Conservation (phyloP, 2,888 invertebrate species). For the Hirtodrosophila histrioides region DNA sequence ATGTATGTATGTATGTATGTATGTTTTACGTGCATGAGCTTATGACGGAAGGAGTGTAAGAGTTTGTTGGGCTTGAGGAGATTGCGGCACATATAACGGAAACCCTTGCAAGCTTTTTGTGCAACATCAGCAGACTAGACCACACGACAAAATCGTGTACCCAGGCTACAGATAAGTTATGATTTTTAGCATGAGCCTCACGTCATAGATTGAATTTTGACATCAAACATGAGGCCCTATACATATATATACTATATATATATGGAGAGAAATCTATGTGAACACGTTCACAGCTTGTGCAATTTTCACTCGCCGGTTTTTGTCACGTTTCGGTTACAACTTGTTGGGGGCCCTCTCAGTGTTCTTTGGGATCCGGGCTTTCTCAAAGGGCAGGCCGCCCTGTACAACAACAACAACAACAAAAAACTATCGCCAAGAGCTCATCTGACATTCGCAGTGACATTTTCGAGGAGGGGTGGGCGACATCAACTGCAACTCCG, state of each 20-base stretch:
- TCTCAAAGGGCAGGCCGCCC: constrained; percentile 61
- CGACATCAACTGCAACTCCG: constrained; percentile 7
- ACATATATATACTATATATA: constrained; percentile 2
- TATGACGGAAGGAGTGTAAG: constrained; percentile 26
- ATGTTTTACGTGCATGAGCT: too few relatives aligned
- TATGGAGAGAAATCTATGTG: constrained; percentile 21
- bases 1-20: too few relatives aligned
- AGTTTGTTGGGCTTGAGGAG: constrained; percentile 1
- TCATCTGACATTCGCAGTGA: constrained; percentile 74
- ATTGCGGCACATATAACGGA: constrained; percentile 12
- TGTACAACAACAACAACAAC: constrained; percentile 5
- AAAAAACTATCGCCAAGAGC: constrained; percentile 29
- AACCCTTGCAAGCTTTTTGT: constrained; percentile 14
- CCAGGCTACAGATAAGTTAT: constrained; percentile 58
- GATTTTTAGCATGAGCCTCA: constrained; percentile 71
- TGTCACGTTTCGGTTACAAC: constrained; percentile 58
- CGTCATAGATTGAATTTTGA: constrained; percentile 76
- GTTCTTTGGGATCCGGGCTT: constrained; percentile 55
- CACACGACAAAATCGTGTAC: constrained; percentile 40
- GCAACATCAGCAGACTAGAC: constrained; percentile 22
- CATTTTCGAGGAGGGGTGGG: constrained; percentile 55
- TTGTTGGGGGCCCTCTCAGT: constrained; percentile 36
- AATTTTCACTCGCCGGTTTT: constrained; percentile 65
- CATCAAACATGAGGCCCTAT: constrained; percentile 39
- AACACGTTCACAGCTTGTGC: constrained; percentile 64